phyloP scores from a whole-genome alignment of 92 coral and sea anemone genomes.

The Hydrozoanthus gracilis region DNA sequence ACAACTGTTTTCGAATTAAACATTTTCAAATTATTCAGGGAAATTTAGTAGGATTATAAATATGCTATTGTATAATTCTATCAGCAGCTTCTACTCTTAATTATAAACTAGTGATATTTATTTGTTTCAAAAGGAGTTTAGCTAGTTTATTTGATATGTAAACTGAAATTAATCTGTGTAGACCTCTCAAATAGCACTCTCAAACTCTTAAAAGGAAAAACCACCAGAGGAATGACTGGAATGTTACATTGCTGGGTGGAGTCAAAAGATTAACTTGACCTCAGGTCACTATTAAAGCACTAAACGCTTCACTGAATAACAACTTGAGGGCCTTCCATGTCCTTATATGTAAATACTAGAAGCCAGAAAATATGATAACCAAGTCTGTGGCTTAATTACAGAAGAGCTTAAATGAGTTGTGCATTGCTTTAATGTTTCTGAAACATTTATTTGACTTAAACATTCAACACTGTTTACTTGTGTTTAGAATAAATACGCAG shows the following conservation, averaged over 20 bases:
- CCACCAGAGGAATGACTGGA: conserved; percentile 14
- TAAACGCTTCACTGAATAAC: conserved; percentile 19
- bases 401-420: background rate
- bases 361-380: conserved; percentile 1
- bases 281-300: conserved; percentile 14
- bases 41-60: too few species aligned
- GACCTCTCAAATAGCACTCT: background rate
- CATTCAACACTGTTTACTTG: background rate
- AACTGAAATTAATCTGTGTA: too few species aligned
- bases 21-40: too few species aligned
- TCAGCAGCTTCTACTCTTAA: too few species aligned
- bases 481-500: background rate
- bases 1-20: too few species aligned
- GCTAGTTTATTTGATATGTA: too few species aligned
- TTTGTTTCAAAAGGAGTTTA: too few species aligned
- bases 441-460: background rate
- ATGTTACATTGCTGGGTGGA: conserved; percentile 7
- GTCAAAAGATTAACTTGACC: conserved; percentile 13
- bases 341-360: conserved; percentile 36
- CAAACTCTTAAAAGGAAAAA: background rate
- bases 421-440: background rate
- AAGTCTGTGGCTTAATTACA: conserved; percentile 35
- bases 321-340: conserved; percentile 32
- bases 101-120: too few species aligned
- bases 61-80: too few species aligned